phyloP scores from a whole-genome alignment of 2,888 invertebrate genomes.

The Apeira syringaria region DNA sequence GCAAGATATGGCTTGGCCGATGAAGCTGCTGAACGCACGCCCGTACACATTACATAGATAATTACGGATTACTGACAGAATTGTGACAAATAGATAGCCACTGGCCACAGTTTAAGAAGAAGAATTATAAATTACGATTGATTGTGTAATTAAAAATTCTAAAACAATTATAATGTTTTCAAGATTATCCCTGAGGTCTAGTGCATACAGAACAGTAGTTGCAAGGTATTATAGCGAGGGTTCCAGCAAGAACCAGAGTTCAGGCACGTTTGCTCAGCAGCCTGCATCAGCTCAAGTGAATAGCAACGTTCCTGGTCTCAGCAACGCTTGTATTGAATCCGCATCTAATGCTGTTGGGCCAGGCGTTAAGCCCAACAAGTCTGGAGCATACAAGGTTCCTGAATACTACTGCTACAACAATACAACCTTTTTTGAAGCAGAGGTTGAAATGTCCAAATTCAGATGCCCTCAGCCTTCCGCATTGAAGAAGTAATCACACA shows the following conservation, averaged over 20 bases:
- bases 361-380: constrained; percentile 86
- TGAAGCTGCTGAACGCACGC: too few species aligned
- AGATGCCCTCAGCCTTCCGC: constrained; percentile 91
- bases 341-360: constrained; percentile 86
- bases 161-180: too few species aligned
- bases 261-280: constrained; percentile 31
- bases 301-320: constrained; percentile 86
- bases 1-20: too few species aligned
- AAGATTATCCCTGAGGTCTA: constrained; percentile 37
- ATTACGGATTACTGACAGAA: too few species aligned
- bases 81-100: too few species aligned
- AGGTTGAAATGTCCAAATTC: constrained; percentile 92
- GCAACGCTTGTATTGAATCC: constrained; percentile 81
- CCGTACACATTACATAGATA: too few species aligned
- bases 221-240: constrained; percentile 55
- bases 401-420: constrained; percentile 93
- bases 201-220: constrained; percentile 30
- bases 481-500: constrained; percentile 55
- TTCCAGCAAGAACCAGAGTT: constrained; percentile 34
- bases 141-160: too few species aligned
- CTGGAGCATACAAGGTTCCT: constrained; percentile 91
- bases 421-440: constrained; percentile 91
- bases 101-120: too few species aligned
- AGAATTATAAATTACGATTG: too few species aligned
- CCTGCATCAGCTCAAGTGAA: constrained; percentile 33